These are phyloP conservation scores for Cephus runcator DNA, from an alignment of 2,888 invertebrate genomes.

Conservation along the genomic window DNA sequence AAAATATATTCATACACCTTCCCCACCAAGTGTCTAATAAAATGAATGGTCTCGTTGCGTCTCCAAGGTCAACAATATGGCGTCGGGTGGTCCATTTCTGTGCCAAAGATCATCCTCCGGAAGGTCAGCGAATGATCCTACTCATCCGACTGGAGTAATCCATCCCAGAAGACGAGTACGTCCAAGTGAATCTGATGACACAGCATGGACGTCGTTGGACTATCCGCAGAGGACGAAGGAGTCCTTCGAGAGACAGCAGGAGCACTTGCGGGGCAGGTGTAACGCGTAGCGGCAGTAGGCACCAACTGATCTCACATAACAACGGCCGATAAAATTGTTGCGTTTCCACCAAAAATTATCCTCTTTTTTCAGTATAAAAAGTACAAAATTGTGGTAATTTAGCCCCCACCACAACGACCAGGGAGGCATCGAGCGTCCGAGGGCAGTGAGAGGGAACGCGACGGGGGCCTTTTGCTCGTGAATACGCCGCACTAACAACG, in stretches of 20 bases:
- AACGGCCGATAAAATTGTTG: constrained; percentile 64
- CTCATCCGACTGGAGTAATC: not conserved
- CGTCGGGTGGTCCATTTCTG: constrained; percentile 19
- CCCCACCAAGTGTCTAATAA: not conserved
- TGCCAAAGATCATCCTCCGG: not conserved
- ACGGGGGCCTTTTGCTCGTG: constrained; percentile 39
- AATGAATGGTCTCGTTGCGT: not conserved
- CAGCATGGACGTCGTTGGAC: not conserved
- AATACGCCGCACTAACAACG: constrained; percentile 45
- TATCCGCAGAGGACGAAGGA: not conserved
- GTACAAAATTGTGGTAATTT: constrained; percentile 65
- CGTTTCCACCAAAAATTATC: constrained; percentile 65
- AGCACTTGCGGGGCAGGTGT: constrained; percentile 49
- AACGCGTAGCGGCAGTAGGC: constrained; percentile 63
- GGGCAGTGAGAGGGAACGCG: constrained; percentile 21
- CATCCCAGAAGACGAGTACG: not conserved
- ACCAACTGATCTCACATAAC: constrained; percentile 64
- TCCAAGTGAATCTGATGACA: not conserved
- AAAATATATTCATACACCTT: not conserved
- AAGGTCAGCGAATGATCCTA: not conserved
- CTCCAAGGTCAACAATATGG: constrained; percentile 43
- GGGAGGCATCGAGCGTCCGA: constrained; percentile 8
- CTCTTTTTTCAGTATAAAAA: constrained; percentile 61
- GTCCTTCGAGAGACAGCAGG: not conserved
- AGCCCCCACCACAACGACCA: constrained; percentile 43